Conservation (phyloP, 2,797 vertebrate species). For the Pantherophis vulpinus region DNA sequence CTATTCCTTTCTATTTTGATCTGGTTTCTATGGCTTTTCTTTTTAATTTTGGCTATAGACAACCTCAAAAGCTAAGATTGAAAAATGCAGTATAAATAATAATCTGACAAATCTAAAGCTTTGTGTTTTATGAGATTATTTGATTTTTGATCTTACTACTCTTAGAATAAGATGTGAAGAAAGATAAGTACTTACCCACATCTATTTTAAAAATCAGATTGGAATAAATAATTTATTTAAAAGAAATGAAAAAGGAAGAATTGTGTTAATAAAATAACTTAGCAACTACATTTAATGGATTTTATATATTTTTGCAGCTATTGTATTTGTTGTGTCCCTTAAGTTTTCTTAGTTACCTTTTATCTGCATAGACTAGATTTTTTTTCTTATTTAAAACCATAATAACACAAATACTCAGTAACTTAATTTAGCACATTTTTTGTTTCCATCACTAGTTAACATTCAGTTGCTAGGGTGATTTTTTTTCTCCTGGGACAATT, state of each 20-base stretch:
- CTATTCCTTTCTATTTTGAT: background rate
- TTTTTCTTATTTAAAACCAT: slow-evolving; percentile 14
- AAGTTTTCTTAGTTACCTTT: background rate
- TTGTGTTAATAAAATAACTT: background rate
- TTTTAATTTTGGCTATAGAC: background rate
- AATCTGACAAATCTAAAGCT: background rate
- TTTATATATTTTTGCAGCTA: background rate
- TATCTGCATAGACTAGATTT: background rate
- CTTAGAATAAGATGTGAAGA: background rate
- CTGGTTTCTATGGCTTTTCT: background rate
- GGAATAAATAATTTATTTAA: background rate
- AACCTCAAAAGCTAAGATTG: background rate
- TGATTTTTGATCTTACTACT: background rate
- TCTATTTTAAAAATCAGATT: background rate
- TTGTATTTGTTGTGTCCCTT: background rate
- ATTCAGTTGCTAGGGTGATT: slow-evolving; percentile 51
- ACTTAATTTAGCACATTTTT: slow-evolving; percentile 64
- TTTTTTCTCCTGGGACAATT: slow-evolving; percentile 3
- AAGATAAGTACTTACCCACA: background rate
- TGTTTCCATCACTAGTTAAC: slow-evolving; percentile 59
- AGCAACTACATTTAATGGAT: background rate
- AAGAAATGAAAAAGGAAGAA: background rate
- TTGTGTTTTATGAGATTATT: background rate
- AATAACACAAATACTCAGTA: slow-evolving; percentile 59
- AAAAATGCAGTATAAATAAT: background rate